Percentiles rank a stretch among this genome's conserved stretches.
Evolutionary conservation across 2,888 invertebrate genomes (phyloP).

Genomic region (Idaea biselata): DNA sequence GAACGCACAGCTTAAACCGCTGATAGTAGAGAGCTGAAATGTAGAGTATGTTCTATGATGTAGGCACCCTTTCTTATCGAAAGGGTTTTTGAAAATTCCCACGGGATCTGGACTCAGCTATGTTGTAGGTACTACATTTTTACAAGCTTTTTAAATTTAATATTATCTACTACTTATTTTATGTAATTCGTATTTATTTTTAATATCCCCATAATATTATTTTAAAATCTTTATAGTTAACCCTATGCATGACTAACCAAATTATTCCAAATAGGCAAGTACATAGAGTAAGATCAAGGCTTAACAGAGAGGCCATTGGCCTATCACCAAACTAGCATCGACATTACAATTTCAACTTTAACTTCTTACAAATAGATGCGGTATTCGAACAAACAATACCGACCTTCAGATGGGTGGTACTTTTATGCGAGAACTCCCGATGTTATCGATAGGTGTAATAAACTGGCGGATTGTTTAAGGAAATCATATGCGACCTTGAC

Average conservation of each 20-base stretch:
- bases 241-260: conserved; percentile 42
- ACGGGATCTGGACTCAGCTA: no score
- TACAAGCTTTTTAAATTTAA: no score
- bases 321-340: conserved; percentile 38
- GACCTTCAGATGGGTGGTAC: conserved; percentile 21
- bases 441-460: conserved; percentile 25
- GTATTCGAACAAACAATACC: conserved; percentile 4
- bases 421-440: conserved; percentile 41
- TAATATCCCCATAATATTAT: neutral
- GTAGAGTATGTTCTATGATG: no score
- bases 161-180: neutral
- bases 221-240: conserved; percentile 6
- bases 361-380: conserved; percentile 5
- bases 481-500: conserved; percentile 6
- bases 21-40: no score
- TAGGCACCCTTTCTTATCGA: no score
- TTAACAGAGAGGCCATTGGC: conserved; percentile 54
- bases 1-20: no score
- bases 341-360: conserved; percentile 11
- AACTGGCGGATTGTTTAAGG: conserved; percentile 18
- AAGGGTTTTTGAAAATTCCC: no score
- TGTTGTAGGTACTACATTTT: no score
- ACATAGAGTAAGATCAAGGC: conserved; percentile 49
- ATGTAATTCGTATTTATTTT: neutral
- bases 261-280: conserved; percentile 41